These are phyloP conservation scores for Hoplostethus mediterraneus DNA, from an alignment of 2,797 vertebrate species.

Conservation along the genomic window DNA sequence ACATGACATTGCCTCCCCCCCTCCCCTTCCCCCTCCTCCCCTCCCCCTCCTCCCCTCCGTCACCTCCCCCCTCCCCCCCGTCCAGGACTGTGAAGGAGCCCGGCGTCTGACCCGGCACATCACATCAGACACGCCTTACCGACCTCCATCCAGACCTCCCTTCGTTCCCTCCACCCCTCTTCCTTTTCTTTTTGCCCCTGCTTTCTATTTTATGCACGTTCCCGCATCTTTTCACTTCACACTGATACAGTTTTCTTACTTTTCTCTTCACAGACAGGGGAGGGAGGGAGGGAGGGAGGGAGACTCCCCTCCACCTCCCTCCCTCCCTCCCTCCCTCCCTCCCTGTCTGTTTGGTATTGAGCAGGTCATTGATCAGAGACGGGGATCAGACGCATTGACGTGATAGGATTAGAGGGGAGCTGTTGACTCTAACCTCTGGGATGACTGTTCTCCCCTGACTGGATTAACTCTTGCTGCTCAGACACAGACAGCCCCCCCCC, in stretches of 20 bases:
- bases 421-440: slow-evolving; percentile 24
- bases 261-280: not conserved
- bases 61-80: slow-evolving; percentile 27
- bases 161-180: not conserved
- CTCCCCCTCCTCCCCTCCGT: slow-evolving; percentile 5
- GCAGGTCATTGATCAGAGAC: slow-evolving; percentile 52
- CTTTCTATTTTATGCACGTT: not conserved
- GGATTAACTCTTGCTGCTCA: slow-evolving; percentile 44
- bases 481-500: not conserved
- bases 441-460: slow-evolving; percentile 17
- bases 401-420: slow-evolving; percentile 52
- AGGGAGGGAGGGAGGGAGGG: too few species aligned
- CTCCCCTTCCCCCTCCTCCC: not conserved
- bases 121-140: slow-evolving; percentile 51
- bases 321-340: not conserved
- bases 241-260: slow-evolving; percentile 14
- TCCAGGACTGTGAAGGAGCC: slow-evolving; percentile 13
- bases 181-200: too few species aligned
- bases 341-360: slow-evolving; percentile 37
- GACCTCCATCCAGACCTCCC: slow-evolving; percentile 14
- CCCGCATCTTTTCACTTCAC: not conserved
- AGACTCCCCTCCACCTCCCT: not conserved
- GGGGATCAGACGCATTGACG: slow-evolving; percentile 31
- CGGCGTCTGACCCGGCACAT: slow-evolving; percentile 51
- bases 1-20: slow-evolving; percentile 45